Evolutionary conservation across 2,113 vertebrate species (phyloP).

Genomic region (Monarcha castaneiventris): DNA sequence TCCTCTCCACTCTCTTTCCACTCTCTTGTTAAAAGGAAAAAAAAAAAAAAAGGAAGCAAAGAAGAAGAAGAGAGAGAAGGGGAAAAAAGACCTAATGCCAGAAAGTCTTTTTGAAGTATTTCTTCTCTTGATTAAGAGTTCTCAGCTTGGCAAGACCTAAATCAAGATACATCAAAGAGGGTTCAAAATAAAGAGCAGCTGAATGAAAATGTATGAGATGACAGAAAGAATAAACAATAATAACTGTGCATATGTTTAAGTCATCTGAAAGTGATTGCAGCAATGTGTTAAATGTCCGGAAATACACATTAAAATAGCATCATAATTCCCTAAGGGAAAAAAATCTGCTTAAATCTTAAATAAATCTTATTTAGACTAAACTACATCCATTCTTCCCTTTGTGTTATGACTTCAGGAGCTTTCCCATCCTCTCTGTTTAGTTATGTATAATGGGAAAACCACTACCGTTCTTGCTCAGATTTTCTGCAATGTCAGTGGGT

Average conservation of each 20-base stretch:
- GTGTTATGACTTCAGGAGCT: neutral
- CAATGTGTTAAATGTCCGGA: slow-evolving; percentile 57
- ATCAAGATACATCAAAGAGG: slow-evolving; percentile 68
- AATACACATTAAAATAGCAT: slow-evolving; percentile 53
- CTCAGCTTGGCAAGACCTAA: slow-evolving; percentile 68
- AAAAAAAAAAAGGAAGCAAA: neutral
- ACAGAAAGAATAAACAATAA: slow-evolving; percentile 67
- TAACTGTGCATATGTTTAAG: slow-evolving; percentile 58
- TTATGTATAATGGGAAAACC: neutral
- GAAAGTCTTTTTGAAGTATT: slow-evolving; percentile 62
- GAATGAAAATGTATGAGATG: slow-evolving; percentile 64
- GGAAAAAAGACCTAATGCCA: neutral
- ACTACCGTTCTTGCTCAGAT: neutral
- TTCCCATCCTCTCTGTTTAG: neutral
- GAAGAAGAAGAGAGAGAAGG: neutral
- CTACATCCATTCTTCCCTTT: neutral
- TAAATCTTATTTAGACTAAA: slow-evolving; percentile 40
- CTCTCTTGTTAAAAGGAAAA: neutral
- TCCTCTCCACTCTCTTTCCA: neutral
- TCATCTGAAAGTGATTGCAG: slow-evolving; percentile 67
- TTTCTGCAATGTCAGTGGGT: neutral
- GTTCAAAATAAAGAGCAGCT: slow-evolving; percentile 68
- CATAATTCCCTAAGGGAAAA: neutral
- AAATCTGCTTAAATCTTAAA: slow-evolving; percentile 25
- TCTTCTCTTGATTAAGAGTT: slow-evolving; percentile 62